Conservation (phyloP, 2,113 vertebrate species). For the Paradoxurus hermaphroditus region DNA sequence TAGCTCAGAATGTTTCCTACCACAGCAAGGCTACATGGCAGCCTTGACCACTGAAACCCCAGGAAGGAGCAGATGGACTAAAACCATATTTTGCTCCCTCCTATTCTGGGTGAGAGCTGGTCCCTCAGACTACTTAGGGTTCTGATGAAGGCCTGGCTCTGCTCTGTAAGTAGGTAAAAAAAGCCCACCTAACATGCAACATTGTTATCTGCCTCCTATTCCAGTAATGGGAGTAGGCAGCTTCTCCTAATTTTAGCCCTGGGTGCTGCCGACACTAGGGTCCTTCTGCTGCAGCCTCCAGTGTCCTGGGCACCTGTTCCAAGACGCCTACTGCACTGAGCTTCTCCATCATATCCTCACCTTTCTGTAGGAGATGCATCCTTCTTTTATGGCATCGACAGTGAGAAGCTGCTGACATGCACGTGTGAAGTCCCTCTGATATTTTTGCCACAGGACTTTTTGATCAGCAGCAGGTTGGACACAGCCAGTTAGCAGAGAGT, state of each 20-base stretch:
- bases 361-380: background rate
- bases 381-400: background rate
- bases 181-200: background rate
- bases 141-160: background rate
- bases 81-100: background rate
- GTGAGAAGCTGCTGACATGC: background rate
- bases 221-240: too few relatives aligned
- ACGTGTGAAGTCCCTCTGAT: background rate
- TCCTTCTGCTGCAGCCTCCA: too few relatives aligned
- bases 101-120: too few relatives aligned
- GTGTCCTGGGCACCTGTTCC: background rate
- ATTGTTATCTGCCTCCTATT: too few relatives aligned
- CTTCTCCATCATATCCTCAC: accelerated
- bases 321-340: accelerated
- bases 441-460: background rate
- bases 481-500: background rate
- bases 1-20: background rate
- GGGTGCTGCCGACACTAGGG: too few relatives aligned
- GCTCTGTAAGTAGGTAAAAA: too few relatives aligned
- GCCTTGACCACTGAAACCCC: background rate
- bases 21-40: too few relatives aligned
- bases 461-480: background rate
- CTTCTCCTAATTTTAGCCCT: too few relatives aligned
- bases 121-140: background rate
- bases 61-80: background rate